Evolutionary conservation across 23 tunicate species (phyloP).

Genomic region (Botrylloides violaceus): DNA sequence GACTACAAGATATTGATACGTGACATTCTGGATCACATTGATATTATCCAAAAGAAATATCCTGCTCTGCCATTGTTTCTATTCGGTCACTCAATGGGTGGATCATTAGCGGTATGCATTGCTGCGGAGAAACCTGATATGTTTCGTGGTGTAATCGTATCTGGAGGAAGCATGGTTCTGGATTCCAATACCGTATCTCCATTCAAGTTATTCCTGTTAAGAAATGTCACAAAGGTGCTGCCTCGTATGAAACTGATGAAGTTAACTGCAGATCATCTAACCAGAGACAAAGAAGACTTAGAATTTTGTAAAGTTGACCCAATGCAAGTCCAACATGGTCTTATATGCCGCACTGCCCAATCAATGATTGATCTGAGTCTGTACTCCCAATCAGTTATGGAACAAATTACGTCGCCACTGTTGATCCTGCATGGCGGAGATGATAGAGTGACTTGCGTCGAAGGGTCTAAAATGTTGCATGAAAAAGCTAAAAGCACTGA

Average conservation of each 20-base stretch:
- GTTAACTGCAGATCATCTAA: constrained; percentile 23
- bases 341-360: constrained; percentile 33
- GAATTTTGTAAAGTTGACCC: constrained; percentile 49
- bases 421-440: constrained; percentile 57
- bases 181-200: constrained; percentile 33
- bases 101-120: constrained; percentile 32
- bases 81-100: constrained; percentile 93
- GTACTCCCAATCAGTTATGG: constrained; percentile 4
- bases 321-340: constrained; percentile 26
- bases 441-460: constrained; percentile 38
- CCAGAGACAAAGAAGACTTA: constrained; percentile 44
- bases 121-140: constrained; percentile 42
- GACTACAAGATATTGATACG: constrained; percentile 36
- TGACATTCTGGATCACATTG: constrained; percentile 52
- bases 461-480: constrained; percentile 39
- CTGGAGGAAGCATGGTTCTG: constrained; percentile 34
- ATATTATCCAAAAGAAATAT: constrained; percentile 47
- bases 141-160: constrained; percentile 43
- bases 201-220: constrained; percentile 21
- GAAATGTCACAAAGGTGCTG: constrained; percentile 4
- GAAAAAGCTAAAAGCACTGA: constrained; percentile 48
- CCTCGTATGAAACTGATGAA: constrained; percentile 26
- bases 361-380: constrained; percentile 14
- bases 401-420: constrained; percentile 40
- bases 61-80: constrained; percentile 62